Percentiles rank a stretch among this genome's conserved stretches.
Conservation (phyloP, 2,888 invertebrate genomes). For the Malthinus seriepunctatus region DNA sequence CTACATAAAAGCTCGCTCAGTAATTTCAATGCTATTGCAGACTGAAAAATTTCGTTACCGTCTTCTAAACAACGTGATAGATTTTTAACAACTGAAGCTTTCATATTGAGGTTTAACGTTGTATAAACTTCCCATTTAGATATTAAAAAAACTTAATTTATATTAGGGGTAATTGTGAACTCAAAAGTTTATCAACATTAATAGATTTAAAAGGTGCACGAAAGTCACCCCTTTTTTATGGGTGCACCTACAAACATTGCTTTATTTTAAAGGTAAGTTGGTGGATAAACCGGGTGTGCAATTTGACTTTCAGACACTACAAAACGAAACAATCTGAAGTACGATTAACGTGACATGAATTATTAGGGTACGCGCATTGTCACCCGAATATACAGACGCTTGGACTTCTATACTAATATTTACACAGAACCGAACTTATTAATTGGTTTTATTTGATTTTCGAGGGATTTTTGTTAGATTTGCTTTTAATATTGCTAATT, state of each 20-base stretch:
- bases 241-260: conserved; percentile 10
- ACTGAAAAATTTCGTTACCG: no score
- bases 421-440: conserved; percentile 22
- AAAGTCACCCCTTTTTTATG: conserved; percentile 13
- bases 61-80: no score
- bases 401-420: conserved; percentile 14
- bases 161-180: not conserved
- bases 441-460: not conserved
- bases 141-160: not conserved
- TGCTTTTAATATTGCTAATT: no score
- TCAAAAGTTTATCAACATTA: not conserved
- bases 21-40: no score
- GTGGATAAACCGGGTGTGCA: conserved; percentile 21
- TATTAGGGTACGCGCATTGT: conserved; percentile 28
- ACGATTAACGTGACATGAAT: conserved; percentile 27
- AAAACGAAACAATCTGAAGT: conserved; percentile 31
- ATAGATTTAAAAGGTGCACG: conserved; percentile 19
- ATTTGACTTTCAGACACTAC: conserved; percentile 29
- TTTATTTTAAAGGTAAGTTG: conserved; percentile 17
- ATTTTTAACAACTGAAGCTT: no score
- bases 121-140: not conserved
- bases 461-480: no score
- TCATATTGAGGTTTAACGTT: no score
- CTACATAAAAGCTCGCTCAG: no score
- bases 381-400: conserved; percentile 12